These are phyloP conservation scores for Amaurobius ferox DNA, from an alignment of 2,888 invertebrate genomes.

Conservation along the genomic window DNA sequence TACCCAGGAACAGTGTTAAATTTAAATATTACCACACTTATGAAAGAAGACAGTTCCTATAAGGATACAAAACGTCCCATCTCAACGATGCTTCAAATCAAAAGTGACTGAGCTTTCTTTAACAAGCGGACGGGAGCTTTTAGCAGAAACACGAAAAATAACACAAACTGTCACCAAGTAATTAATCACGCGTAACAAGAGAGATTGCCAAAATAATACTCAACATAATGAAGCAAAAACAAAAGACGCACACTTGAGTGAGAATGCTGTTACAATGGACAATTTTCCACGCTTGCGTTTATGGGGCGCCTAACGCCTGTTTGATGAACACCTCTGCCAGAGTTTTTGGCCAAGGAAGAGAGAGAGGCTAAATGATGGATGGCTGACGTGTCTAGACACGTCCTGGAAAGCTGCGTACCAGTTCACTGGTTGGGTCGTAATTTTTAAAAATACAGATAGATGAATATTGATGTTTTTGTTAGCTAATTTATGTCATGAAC, in stretches of 20 bases:
- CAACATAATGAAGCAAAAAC: neutral
- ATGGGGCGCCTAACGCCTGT: neutral
- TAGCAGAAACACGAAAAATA: neutral
- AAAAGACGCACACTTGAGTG: neutral
- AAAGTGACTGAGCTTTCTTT: conserved; percentile 11
- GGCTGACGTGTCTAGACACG: neutral
- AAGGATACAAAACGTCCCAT: neutral
- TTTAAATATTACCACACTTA: too few species aligned
- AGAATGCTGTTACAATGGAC: neutral
- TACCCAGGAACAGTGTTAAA: too few species aligned
- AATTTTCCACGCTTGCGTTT: neutral
- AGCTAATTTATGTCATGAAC: too few species aligned
- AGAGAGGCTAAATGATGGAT: neutral
- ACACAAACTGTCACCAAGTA: neutral
- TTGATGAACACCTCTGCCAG: neutral
- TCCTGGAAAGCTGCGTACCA: neutral
- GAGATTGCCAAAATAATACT: neutral
- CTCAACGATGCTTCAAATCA: neutral
- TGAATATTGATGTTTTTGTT: too few species aligned
- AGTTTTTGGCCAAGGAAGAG: neutral
- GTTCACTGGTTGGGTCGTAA: neutral
- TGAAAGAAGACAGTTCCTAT: too few species aligned
- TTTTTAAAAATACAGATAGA: too few species aligned
- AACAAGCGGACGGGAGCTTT: conserved; percentile 4
- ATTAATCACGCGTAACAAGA: conserved; percentile 11